phyloP scores from a whole-genome alignment of 2,888 invertebrate genomes.

The Ectemnius lituratus region DNA sequence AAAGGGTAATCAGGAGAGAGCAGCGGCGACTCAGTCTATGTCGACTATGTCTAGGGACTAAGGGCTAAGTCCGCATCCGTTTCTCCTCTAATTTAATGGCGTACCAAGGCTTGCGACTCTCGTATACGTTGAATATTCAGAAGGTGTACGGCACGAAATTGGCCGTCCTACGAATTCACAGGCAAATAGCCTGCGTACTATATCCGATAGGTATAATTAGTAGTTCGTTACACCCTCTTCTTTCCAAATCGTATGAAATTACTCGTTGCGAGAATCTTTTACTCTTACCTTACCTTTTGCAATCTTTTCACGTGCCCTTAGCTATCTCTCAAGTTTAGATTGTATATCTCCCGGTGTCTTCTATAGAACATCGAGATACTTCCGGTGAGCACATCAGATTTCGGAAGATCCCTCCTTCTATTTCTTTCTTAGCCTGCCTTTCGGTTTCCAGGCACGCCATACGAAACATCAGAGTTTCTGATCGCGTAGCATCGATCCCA shows the following conservation, averaged over 20 bases:
- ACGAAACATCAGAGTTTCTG: constrained; percentile 44
- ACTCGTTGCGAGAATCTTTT: constrained; percentile 2
- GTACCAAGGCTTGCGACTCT: constrained; percentile 14
- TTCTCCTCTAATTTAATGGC: constrained; percentile 38
- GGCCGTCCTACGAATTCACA: constrained; percentile 14
- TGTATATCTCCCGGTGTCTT: too few species aligned
- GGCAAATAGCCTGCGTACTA: background rate
- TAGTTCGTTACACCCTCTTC: constrained; percentile 32
- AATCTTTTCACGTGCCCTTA: too few species aligned
- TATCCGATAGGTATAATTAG: constrained; percentile 42
- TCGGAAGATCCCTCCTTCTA: too few species aligned
- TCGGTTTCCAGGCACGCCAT: constrained; percentile 52
- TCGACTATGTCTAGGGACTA: background rate
- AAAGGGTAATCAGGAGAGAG: constrained; percentile 15
- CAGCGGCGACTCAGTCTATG: background rate
- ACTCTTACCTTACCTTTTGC: background rate
- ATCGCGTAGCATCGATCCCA: constrained; percentile 61
- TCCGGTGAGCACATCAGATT: too few species aligned
- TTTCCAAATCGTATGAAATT: constrained; percentile 4
- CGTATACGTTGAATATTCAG: constrained; percentile 42
- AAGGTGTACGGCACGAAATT: constrained; percentile 21
- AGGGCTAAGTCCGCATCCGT: constrained; percentile 14
- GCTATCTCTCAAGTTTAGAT: too few species aligned
- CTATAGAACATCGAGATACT: too few species aligned
- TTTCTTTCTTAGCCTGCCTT: constrained; percentile 4